Evolutionary conservation across 2,888 invertebrate species (phyloP).

Genomic region (Mamestra brassicae): DNA sequence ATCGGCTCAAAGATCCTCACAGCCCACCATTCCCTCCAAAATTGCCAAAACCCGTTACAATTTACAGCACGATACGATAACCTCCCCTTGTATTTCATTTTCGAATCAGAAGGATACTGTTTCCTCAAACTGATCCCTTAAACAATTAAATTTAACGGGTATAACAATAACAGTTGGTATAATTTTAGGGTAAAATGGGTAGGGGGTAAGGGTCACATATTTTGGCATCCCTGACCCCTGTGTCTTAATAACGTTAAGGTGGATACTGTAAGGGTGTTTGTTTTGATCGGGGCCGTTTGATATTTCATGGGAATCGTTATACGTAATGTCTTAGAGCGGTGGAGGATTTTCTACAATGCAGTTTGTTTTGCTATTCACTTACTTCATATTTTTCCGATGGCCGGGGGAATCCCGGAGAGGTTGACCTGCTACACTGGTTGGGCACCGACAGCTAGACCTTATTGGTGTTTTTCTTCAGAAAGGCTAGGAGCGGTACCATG

Average conservation of each 20-base stretch:
- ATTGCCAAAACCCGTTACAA: constrained; percentile 32
- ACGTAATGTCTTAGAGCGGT: not conserved
- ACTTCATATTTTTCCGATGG: no score
- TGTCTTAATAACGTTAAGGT: constrained; percentile 61
- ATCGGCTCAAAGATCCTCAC: not conserved
- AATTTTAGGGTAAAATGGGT: constrained; percentile 68
- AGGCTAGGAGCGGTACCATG: no score
- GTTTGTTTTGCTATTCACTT: not conserved
- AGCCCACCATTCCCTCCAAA: not conserved
- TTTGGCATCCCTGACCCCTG: constrained; percentile 64
- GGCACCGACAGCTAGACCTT: no score
- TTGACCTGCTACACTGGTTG: no score
- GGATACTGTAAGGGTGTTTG: constrained; percentile 46
- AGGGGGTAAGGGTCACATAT: constrained; percentile 62
- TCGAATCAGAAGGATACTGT: constrained; percentile 57
- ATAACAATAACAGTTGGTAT: constrained; percentile 69
- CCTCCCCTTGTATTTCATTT: constrained; percentile 52
- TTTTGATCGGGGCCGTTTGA: constrained; percentile 13
- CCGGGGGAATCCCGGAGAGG: no score
- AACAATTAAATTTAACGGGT: constrained; percentile 69
- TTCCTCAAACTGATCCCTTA: constrained; percentile 54
- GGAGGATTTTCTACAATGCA: not conserved
- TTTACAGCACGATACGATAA: constrained; percentile 47
- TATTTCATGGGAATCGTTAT: constrained; percentile 7
- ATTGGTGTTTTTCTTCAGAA: no score